A percentile compares a stretch with the other conserved stretches of the same genome.
These are phyloP conservation scores for Astreopora myriophthalma DNA, from an alignment of 64 coral and sea anemone genomes.

Conservation along the genomic window DNA sequence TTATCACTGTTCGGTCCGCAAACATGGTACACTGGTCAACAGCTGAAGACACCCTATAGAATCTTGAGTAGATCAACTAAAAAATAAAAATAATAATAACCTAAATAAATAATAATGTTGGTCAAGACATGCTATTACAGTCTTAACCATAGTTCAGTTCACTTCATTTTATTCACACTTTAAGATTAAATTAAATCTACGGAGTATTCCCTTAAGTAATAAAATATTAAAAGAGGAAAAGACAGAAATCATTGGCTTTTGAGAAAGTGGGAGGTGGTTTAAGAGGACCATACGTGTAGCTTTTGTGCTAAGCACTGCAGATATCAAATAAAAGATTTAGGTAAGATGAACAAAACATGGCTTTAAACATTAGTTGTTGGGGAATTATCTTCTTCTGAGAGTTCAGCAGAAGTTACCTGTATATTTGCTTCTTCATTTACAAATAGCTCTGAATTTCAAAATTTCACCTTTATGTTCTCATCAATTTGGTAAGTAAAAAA, in stretches of 20 bases:
- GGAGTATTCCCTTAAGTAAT: no score
- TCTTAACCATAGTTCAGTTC: no score
- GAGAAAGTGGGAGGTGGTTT: no score
- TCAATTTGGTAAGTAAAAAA: conserved; percentile 26
- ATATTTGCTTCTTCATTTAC: neutral
- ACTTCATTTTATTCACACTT: no score
- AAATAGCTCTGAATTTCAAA: conserved; percentile 1
- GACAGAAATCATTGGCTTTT: no score
- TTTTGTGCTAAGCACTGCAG: neutral
- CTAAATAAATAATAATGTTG: neutral
- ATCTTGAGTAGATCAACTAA: neutral
- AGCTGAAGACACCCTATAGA: neutral
- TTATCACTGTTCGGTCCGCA: neutral
- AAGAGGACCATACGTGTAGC: no score
- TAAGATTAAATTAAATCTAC: no score
- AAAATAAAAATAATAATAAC: neutral
- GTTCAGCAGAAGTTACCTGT: neutral
- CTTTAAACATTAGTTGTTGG: conserved; percentile 9
- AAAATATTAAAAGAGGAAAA: no score
- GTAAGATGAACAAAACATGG: conserved; percentile 10
- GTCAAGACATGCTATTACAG: no score
- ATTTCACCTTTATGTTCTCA: neutral
- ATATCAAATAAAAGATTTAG: neutral
- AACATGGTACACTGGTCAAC: neutral
- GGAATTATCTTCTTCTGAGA: conserved; percentile 14